Evolutionary conservation across 2,113 vertebrate genomes (phyloP).

Genomic region (Perca fluviatilis): DNA sequence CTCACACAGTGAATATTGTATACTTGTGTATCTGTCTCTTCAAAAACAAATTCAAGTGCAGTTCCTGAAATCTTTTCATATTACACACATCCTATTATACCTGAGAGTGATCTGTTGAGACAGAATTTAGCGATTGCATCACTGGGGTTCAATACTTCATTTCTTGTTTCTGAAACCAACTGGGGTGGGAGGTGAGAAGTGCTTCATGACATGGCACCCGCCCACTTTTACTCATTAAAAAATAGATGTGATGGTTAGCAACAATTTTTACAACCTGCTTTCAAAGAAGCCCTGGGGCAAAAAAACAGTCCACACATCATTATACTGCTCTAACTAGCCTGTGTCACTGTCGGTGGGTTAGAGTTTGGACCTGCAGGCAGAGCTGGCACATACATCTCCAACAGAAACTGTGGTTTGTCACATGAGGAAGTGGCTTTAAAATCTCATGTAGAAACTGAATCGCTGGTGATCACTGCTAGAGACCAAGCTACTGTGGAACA

Average conservation of each 20-base stretch:
- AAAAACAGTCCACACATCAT: not conserved
- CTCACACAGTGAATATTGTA: not conserved
- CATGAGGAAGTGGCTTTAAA: not conserved
- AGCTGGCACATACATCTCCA: not conserved
- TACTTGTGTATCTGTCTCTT: not conserved
- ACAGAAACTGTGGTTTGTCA: not conserved
- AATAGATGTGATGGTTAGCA: not conserved
- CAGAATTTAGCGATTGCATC: not conserved
- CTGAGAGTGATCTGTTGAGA: not conserved
- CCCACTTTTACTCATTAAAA: not conserved
- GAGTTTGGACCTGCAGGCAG: not conserved
- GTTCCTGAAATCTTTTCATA: not conserved
- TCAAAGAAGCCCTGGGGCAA: not conserved
- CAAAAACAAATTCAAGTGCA: not conserved
- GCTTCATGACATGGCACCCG: not conserved
- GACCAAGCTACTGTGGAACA: not conserved
- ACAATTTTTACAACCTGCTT: not conserved
- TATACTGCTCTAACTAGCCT: not conserved
- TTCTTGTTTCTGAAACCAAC: not conserved
- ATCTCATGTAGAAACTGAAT: no score
- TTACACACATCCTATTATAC: not conserved
- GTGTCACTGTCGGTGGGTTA: not conserved
- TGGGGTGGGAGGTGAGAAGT: not conserved
- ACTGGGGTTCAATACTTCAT: not conserved
- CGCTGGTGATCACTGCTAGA: not conserved